A percentile compares a stretch with the other conserved stretches of the same genome.
phyloP scores from a whole-genome alignment of 2,888 invertebrate genomes.

The Eilema sororculum region DNA sequence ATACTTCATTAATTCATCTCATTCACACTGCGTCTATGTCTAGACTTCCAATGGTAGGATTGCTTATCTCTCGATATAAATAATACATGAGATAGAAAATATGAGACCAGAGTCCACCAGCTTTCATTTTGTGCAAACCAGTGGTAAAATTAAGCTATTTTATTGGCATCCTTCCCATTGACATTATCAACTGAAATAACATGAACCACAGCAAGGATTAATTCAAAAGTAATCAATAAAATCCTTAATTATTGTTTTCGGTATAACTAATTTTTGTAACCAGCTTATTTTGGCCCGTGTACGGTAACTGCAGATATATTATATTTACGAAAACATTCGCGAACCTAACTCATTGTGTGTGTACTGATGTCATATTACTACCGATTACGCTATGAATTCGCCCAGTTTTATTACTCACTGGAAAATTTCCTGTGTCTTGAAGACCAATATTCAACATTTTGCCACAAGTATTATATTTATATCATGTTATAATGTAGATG shows the following conservation, averaged over 20 bases:
- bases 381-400: constrained; percentile 23
- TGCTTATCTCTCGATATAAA: constrained; percentile 76
- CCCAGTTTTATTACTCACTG: constrained; percentile 26
- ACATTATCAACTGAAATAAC: constrained; percentile 63
- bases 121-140: constrained; percentile 72
- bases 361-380: constrained; percentile 31
- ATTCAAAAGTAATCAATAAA: constrained; percentile 32
- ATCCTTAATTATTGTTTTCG: constrained; percentile 22
- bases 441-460: too few relatives aligned
- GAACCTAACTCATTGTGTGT: constrained; percentile 34
- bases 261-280: constrained; percentile 11
- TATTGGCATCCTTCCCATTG: constrained; percentile 79
- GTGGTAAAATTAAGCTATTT: constrained; percentile 80
- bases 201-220: constrained; percentile 36
- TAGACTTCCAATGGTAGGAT: constrained; percentile 77
- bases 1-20: constrained; percentile 76
- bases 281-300: constrained; percentile 26
- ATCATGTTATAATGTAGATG: too few relatives aligned
- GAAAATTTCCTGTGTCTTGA: too few relatives aligned
- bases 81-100: constrained; percentile 82
- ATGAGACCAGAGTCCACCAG: constrained; percentile 66
- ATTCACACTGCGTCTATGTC: constrained; percentile 71
- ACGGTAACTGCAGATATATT: constrained; percentile 21
- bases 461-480: too few relatives aligned
- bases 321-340: constrained; percentile 23